Percentiles rank a stretch among this genome's conserved stretches.
These are phyloP conservation scores for Drosophila virilis DNA, from an alignment of 1,140 invertebrate genomes.

Conservation along the genomic window DNA sequence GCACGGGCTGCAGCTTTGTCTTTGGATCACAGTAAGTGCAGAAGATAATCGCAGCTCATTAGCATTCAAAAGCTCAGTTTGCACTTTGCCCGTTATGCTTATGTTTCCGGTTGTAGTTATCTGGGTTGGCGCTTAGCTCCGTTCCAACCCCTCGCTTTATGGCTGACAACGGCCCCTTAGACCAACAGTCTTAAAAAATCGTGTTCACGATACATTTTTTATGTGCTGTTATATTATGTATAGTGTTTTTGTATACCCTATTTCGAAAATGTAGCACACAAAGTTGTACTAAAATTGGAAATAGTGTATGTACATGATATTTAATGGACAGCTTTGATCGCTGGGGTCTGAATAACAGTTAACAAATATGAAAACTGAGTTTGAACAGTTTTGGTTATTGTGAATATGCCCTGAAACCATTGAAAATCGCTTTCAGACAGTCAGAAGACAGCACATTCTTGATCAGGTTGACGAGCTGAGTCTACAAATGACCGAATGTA, in stretches of 20 bases:
- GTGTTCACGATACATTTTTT: constrained; percentile 26
- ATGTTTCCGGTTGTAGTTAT: constrained; percentile 11
- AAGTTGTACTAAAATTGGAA: too few relatives aligned
- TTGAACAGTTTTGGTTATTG: too few relatives aligned
- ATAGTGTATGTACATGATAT: too few relatives aligned
- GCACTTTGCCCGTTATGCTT: constrained; percentile 21
- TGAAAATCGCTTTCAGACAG: too few relatives aligned
- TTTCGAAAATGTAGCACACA: background rate
- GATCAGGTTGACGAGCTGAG: too few relatives aligned
- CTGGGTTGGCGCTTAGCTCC: constrained; percentile 10
- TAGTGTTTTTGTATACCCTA: constrained; percentile 18
- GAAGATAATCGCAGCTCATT: constrained; percentile 42
- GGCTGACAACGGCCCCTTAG: background rate
- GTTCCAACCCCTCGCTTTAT: background rate
- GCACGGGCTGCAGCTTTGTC: background rate
- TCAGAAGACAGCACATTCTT: too few relatives aligned
- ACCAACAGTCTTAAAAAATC: constrained; percentile 30
- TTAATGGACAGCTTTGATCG: too few relatives aligned
- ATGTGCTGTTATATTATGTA: constrained; percentile 6
- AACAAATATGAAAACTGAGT: too few relatives aligned
- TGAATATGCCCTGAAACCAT: too few relatives aligned
- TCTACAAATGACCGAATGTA: too few relatives aligned
- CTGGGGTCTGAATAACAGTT: too few relatives aligned
- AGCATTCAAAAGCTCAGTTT: constrained; percentile 35
- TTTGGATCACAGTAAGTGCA: background rate